phyloP scores from a whole-genome alignment of 2,797 vertebrate genomes.

The Taeniopygia guttata region DNA sequence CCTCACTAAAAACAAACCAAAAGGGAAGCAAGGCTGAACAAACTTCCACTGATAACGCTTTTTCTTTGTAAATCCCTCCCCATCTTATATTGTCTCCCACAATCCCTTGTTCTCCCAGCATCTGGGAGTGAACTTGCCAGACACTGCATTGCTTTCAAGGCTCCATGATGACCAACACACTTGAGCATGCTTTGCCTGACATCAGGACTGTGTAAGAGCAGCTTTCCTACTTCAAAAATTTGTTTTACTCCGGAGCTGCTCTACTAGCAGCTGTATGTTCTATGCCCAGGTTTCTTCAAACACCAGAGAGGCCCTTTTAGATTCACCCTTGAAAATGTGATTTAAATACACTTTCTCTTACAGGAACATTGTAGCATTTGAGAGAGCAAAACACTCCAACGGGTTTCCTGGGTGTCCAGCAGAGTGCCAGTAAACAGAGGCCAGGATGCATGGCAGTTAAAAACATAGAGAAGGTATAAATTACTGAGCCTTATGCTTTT shows the following conservation, averaged over 20 bases:
- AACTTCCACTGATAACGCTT: neutral
- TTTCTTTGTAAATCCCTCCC: slow-evolving; percentile 28
- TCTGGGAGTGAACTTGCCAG: slow-evolving; percentile 37
- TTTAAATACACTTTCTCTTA: neutral
- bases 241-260: neutral
- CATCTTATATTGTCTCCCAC: slow-evolving; percentile 1
- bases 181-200: neutral
- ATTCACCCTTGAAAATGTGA: neutral
- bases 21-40: neutral
- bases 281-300: neutral
- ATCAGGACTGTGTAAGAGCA: neutral
- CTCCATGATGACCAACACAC: slow-evolving; percentile 18
- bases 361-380: neutral
- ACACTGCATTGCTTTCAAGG: neutral
- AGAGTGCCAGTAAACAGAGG: neutral
- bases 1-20: neutral
- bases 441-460: neutral
- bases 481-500: neutral
- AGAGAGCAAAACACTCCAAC: neutral
- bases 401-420: neutral
- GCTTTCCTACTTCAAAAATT: neutral
- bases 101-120: slow-evolving; percentile 12
- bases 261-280: neutral
- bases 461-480: neutral
- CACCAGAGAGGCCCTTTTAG: neutral